Percentiles rank a stretch among this genome's conserved stretches.
Evolutionary conservation across 2,888 invertebrate genomes (phyloP).

Genomic region (Mechanitis mazaeus): DNA sequence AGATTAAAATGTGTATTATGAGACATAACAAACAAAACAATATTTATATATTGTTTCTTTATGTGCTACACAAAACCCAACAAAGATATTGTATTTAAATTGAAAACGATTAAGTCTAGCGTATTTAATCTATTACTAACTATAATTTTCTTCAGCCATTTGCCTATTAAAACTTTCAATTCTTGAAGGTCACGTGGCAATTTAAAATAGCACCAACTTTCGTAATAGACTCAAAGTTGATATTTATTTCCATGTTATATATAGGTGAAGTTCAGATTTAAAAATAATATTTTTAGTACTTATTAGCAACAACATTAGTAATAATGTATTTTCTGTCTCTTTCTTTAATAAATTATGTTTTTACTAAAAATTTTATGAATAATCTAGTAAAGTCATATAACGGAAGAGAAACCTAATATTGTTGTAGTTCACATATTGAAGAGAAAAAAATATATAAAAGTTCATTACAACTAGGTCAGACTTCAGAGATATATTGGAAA

Average conservation of each 20-base stretch:
- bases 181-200: neutral
- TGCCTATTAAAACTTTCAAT: slow-evolving; percentile 2
- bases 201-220: neutral
- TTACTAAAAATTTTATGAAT: neutral
- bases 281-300: no score
- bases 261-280: no score
- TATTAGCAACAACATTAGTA: no score
- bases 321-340: no score
- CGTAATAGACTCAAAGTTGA: neutral
- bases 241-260: no score
- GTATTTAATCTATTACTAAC: slow-evolving; percentile 6
- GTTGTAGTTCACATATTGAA: neutral
- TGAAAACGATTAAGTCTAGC: neutral
- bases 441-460: slow-evolving; percentile 2
- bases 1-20: no score
- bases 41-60: no score
- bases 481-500: slow-evolving; percentile 2
- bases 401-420: neutral
- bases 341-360: no score
- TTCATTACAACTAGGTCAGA: slow-evolving; percentile 1
- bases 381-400: neutral
- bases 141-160: neutral
- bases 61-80: no score
- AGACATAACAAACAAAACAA: no score
- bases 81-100: no score